These are phyloP conservation scores for Sialis fuliginosa DNA, from an alignment of 2,888 invertebrate genomes.

Conservation along the genomic window DNA sequence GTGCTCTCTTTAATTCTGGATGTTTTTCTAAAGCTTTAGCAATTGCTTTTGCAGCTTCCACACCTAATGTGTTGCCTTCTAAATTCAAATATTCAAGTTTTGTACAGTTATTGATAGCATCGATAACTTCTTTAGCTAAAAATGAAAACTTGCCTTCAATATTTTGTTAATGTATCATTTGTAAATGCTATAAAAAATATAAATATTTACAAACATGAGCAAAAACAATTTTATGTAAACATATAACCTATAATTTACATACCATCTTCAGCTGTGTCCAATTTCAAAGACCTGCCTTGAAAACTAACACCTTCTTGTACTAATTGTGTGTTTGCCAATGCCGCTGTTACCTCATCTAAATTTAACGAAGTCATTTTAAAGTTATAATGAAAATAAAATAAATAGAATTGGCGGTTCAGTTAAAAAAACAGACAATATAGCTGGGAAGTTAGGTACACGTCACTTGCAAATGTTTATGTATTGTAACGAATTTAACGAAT, in stretches of 20 bases:
- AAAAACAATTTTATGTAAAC: neutral
- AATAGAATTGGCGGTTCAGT: neutral
- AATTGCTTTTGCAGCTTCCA: slow-evolving; percentile 72
- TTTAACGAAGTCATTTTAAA: neutral
- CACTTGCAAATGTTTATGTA: no score
- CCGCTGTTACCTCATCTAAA: slow-evolving; percentile 29
- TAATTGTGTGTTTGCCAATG: slow-evolving; percentile 27
- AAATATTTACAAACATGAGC: slow-evolving; percentile 5
- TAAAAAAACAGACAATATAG: neutral
- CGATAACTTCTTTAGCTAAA: slow-evolving; percentile 53
- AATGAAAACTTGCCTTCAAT: slow-evolving; percentile 8
- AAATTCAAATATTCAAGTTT: slow-evolving; percentile 58
- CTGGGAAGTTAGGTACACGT: neutral
- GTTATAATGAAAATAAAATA: no score
- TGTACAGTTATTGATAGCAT: slow-evolving; percentile 53
- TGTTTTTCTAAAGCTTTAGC: slow-evolving; percentile 61
- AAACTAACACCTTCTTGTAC: slow-evolving; percentile 54
- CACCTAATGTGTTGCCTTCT: slow-evolving; percentile 87
- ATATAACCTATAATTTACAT: slow-evolving; percentile 15
- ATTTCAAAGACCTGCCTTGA: slow-evolving; percentile 59
- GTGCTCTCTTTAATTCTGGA: slow-evolving; percentile 60
- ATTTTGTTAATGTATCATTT: slow-evolving; percentile 5
- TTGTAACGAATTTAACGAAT: no score
- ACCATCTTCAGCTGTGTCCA: slow-evolving; percentile 69
- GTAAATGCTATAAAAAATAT: slow-evolving; percentile 8